Evolutionary conservation across 2,113 vertebrate genomes (phyloP), one percentile per base, ranked within the genome.

Genomic region (Nyctereutes procyonoides): DNA sequence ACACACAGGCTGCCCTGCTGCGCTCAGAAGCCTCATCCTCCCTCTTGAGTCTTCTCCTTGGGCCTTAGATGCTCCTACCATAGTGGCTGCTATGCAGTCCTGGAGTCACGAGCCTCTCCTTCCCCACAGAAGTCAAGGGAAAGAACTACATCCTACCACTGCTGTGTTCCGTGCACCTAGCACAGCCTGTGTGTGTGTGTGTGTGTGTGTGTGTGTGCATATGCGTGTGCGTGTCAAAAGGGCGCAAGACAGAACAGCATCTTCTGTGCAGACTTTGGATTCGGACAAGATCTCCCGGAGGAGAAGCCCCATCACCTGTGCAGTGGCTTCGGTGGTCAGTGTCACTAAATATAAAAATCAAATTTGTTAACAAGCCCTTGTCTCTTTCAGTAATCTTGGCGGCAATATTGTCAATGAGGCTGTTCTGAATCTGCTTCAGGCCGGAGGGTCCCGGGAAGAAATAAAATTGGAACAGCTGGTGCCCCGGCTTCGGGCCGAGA

Each of bases 401-500:
- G 99, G 99, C 88, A 98, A 98, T 38, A 95, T 98, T 51, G 99
- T 99, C 98, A 99, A 99, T 16, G 99, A 99, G 35, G 99, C 99
- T 0, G 99, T 99, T 2, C 97, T 99, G 97, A 99, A 99, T 56
- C 99, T 99, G 98, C 99, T 99, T 98, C 99, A 99, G 94, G 99
- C 99, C 0, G 99, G 99, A 38, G 97, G 98, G 96, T 98, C 99
- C 2, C 98, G 99, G 89, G 99, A 99, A 97, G 99, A 99, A 93
- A 99, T 99, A 8, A 98, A 99, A 0, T 96, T 99, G 99, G 99
- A 99, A 43, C 98, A 99, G n/a, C 92, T 99, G 97, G 99, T 99
- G 88, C 99, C 99, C 90, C 97, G 60, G n/a, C 98, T 99, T 38
- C 98, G 97, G 20, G 98, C 97, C 15, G 99, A 99, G 98, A 98